Conservation (phyloP, 2,797 vertebrate species). For the Lagodon rhomboides region DNA sequence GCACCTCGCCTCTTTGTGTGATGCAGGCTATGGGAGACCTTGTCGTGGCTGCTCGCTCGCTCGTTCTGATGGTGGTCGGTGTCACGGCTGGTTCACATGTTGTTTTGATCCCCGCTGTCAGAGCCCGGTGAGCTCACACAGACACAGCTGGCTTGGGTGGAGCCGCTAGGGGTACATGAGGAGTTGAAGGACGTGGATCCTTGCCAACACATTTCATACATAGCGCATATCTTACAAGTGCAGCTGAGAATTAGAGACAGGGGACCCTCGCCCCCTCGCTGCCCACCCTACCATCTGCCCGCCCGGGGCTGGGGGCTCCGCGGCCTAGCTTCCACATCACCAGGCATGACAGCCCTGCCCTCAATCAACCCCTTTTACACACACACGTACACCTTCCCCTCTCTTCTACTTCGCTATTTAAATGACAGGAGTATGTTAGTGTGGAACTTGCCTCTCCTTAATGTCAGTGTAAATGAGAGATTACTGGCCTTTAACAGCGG, state of each 20-base stretch:
- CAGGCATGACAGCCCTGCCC: constrained; percentile 74
- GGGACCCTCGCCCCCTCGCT: constrained; percentile 74
- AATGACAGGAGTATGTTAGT: constrained; percentile 84
- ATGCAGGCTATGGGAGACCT: constrained; percentile 67
- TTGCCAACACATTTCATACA: constrained; percentile 86
- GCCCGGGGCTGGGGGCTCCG: constrained; percentile 55
- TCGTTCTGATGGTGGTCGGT: constrained; percentile 74
- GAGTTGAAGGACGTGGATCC: constrained; percentile 86
- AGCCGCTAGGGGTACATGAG: constrained; percentile 72
- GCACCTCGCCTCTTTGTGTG: constrained; percentile 65
- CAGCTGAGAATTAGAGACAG: constrained; percentile 76
- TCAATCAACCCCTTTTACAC: constrained; percentile 69
- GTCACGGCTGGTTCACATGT: constrained; percentile 79
- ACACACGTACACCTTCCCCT: constrained; percentile 31
- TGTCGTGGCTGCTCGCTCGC: constrained; percentile 58
- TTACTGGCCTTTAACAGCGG: constrained; percentile 81
- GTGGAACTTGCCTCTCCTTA: constrained; percentile 79
- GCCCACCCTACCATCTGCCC: constrained; percentile 85
- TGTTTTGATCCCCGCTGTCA: constrained; percentile 84
- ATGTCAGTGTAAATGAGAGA: constrained; percentile 84
- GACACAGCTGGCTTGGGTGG: constrained; percentile 81
- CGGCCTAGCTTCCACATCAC: constrained; percentile 71
- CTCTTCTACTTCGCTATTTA: constrained; percentile 75
- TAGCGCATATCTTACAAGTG: constrained; percentile 82
- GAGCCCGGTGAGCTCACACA: constrained; percentile 79